These are phyloP conservation scores for Malurus leucopterus DNA, from an alignment of 2,797 vertebrate genomes.

Conservation along the genomic window DNA sequence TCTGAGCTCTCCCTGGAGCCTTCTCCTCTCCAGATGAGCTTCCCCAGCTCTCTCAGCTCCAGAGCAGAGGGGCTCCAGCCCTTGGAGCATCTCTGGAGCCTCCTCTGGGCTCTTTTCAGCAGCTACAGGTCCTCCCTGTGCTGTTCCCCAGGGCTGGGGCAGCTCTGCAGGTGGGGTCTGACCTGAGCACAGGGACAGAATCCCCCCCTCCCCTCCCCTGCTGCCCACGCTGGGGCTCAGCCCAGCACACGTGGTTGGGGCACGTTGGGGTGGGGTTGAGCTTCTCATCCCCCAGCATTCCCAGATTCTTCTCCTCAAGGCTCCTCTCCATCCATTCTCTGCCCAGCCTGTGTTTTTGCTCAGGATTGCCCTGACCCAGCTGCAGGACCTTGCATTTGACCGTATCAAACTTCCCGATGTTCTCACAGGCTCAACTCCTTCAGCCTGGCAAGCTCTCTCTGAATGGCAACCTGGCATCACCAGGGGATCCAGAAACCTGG, in stretches of 20 bases:
- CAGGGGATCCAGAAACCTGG: background rate
- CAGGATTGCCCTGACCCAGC: background rate
- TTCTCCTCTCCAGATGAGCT: background rate
- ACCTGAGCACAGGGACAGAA: background rate
- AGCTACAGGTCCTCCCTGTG: background rate
- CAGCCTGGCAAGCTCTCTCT: background rate
- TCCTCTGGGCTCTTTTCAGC: background rate
- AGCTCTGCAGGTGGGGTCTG: background rate
- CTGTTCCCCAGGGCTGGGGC: background rate
- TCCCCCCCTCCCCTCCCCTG: background rate
- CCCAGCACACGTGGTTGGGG: background rate
- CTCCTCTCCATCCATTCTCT: background rate
- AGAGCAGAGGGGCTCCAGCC: background rate
- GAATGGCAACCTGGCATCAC: background rate
- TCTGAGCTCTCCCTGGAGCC: background rate
- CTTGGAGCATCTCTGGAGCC: fast-evolving
- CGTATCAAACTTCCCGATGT: background rate
- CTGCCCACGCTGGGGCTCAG: background rate
- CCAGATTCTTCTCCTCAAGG: background rate
- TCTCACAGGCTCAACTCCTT: background rate
- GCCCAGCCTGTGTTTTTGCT: background rate
- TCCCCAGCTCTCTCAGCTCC: background rate
- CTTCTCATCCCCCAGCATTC: background rate
- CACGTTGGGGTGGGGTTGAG: background rate
- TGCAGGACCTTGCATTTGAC: background rate